These are phyloP conservation scores for Brachionus rubens DNA, from an alignment of 1,140 invertebrate genomes.

Conservation along the genomic window DNA sequence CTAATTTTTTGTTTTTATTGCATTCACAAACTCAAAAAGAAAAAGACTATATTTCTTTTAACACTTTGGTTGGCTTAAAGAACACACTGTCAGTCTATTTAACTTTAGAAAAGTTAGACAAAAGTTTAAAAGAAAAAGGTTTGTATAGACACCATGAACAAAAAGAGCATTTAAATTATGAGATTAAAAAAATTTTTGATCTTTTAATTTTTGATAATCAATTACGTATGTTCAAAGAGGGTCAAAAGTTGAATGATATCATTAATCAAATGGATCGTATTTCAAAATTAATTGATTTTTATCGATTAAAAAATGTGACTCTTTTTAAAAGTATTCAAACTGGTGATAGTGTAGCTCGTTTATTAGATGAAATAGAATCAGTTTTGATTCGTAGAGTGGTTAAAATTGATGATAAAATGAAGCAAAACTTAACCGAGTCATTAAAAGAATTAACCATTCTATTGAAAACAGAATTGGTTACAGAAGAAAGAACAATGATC, in stretches of 20 bases:
- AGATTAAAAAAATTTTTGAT: slow-evolving; percentile 5
- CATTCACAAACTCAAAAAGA: not conserved
- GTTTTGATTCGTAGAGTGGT: not conserved
- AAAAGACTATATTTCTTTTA: not conserved
- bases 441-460: not conserved
- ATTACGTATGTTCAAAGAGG: not conserved
- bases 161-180: not conserved
- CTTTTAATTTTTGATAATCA: not conserved
- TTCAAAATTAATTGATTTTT: too few relatives aligned
- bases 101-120: not conserved
- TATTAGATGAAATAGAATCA: not conserved
- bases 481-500: slow-evolving; percentile 64
- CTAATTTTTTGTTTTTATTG: not conserved
- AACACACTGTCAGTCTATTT: slow-evolving; percentile 1
- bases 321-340: not conserved
- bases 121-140: not conserved
- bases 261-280: too few relatives aligned
- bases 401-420: not conserved
- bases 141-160: not conserved
- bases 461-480: not conserved
- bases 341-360: not conserved
- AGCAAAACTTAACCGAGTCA: not conserved
- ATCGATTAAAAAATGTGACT: not conserved
- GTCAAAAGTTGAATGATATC: too few relatives aligned
- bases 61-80: not conserved